phyloP scores from a whole-genome alignment of 2,113 vertebrate genomes.

The Ageneiosus marmoratus region DNA sequence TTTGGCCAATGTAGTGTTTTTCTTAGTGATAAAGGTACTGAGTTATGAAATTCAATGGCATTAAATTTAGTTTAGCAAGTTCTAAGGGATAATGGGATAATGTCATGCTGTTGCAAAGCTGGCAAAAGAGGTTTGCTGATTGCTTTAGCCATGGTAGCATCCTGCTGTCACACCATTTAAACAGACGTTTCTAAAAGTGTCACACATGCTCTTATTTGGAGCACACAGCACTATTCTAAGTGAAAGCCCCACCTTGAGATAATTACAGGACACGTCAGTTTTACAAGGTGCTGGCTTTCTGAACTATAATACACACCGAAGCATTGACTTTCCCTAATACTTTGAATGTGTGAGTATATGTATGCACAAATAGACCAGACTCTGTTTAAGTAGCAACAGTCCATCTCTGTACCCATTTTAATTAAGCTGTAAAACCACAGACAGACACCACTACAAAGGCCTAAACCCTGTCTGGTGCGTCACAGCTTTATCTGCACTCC shows the following conservation, averaged over 20 bases:
- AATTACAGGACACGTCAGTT: slow-evolving; percentile 17
- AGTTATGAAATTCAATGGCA: neutral
- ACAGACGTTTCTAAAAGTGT: slow-evolving; percentile 4
- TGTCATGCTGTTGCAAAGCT: neutral
- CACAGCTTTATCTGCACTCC: slow-evolving; percentile 7
- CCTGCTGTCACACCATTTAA: neutral
- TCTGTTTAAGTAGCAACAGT: neutral
- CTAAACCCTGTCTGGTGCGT: neutral
- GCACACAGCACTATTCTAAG: neutral
- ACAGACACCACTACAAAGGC: neutral
- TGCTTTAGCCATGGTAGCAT: neutral
- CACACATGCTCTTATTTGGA: neutral
- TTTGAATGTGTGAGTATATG: neutral
- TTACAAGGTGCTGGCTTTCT: slow-evolving; percentile 26
- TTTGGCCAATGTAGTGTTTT: neutral
- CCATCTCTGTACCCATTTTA: neutral
- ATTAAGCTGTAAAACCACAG: neutral
- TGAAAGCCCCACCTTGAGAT: slow-evolving; percentile 6
- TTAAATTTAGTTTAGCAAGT: neutral
- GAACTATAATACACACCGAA: slow-evolving; percentile 1
- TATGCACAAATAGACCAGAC: neutral
- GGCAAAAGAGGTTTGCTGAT: neutral
- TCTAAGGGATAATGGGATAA: neutral
- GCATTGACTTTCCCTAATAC: neutral
- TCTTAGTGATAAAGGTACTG: neutral